Percentiles rank a stretch among this genome's conserved stretches.
Conservation (phyloP, 2,888 invertebrate species). For the Hypolimnas misippus region DNA sequence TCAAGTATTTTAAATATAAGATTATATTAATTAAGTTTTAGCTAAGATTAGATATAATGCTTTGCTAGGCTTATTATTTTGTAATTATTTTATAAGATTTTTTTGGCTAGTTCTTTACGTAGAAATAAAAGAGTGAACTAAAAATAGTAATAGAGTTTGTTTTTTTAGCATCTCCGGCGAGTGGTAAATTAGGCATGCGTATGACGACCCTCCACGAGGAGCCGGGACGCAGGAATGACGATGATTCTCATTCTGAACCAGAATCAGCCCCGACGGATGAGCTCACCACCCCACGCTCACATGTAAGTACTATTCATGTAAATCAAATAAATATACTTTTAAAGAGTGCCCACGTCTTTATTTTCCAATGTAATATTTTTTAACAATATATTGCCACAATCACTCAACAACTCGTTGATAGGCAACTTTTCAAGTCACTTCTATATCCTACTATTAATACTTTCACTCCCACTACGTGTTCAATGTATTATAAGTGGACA, state of each 20-base stretch:
- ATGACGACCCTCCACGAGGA: slow-evolving; percentile 98
- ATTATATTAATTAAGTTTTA: slow-evolving; percentile 16
- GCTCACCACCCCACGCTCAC: slow-evolving; percentile 67
- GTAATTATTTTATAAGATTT: slow-evolving; percentile 10
- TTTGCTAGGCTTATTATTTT: slow-evolving; percentile 20
- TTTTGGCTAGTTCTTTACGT: slow-evolving; percentile 14
- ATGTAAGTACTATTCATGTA: slow-evolving; percentile 60
- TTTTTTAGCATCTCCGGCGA: slow-evolving; percentile 91
- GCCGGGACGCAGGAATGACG: slow-evolving; percentile 79
- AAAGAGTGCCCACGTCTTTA: no score
- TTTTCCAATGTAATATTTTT: no score
- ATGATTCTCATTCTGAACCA: slow-evolving; percentile 80
- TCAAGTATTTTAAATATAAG: not conserved
- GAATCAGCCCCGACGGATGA: slow-evolving; percentile 72
- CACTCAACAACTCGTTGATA: no score
- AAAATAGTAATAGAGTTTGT: no score
- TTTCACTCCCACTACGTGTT: no score
- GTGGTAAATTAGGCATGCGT: slow-evolving; percentile 92
- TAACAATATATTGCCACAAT: no score
- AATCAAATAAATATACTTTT: no score
- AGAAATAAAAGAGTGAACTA: not conserved
- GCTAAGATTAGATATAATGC: slow-evolving; percentile 13
- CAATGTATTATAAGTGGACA: no score
- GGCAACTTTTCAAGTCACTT: no score
- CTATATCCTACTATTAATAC: no score